phyloP scores from a whole-genome alignment of 1,140 invertebrate genomes.

The Coelopa frigida region DNA sequence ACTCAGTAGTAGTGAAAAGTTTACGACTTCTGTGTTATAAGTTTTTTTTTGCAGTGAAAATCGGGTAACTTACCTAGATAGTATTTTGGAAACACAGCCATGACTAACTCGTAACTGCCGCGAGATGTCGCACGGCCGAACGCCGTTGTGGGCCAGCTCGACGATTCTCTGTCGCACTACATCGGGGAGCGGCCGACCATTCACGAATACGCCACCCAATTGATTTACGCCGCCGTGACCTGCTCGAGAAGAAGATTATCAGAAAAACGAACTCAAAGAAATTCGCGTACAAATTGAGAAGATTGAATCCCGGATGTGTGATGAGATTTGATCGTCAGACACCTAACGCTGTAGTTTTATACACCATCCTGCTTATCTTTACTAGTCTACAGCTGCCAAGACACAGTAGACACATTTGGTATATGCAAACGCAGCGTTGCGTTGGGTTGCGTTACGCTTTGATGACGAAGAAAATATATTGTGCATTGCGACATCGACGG shows the following conservation, averaged over 20 bases:
- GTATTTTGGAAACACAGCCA: conserved; percentile 90
- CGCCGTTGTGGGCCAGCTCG: conserved; percentile 90
- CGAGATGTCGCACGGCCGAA: conserved; percentile 90
- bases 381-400: too few relatives aligned
- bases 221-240: conserved; percentile 95
- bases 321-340: neutral
- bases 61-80: conserved; percentile 87
- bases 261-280: conserved; percentile 9
- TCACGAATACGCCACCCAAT: conserved; percentile 92
- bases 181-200: conserved; percentile 89
- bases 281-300: conserved; percentile 7
- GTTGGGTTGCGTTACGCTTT: too few relatives aligned
- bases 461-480: too few relatives aligned
- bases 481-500: too few relatives aligned
- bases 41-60: too few relatives aligned
- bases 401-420: too few relatives aligned
- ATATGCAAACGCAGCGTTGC: too few relatives aligned
- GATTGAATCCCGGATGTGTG: conserved; percentile 2
- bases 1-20: too few relatives aligned
- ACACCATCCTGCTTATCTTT: too few relatives aligned
- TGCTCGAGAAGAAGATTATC: conserved; percentile 42
- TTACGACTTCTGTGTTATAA: too few relatives aligned
- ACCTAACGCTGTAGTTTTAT: neutral
- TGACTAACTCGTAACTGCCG: conserved; percentile 84
- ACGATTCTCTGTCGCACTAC: conserved; percentile 92